These are phyloP conservation scores for Rhineura floridana DNA, from an alignment of 2,113 vertebrate species.

Conservation along the genomic window DNA sequence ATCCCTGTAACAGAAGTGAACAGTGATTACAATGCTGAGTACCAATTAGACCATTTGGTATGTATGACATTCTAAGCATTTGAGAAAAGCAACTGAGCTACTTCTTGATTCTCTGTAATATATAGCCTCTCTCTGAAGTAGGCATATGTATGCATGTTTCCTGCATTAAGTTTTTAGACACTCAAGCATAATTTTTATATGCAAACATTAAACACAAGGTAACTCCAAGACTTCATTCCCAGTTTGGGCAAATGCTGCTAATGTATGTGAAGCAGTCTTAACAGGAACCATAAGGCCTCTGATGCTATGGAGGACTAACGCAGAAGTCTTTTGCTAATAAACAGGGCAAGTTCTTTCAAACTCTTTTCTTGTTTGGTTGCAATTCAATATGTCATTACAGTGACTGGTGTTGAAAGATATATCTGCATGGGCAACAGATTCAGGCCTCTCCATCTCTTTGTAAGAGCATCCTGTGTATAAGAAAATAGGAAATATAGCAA, in stretches of 20 bases:
- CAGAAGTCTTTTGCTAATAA: background rate
- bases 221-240: background rate
- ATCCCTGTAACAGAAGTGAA: background rate
- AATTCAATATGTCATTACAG: constrained; percentile 23
- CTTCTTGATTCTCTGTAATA: background rate
- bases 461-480: background rate
- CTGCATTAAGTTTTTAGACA: too few species aligned
- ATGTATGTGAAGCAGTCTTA: constrained; percentile 25
- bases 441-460: background rate
- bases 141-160: background rate
- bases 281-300: background rate
- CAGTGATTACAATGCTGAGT: background rate
- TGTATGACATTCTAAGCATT: background rate
- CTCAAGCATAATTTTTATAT: too few species aligned
- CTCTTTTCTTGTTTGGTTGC: constrained; percentile 15
- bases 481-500: background rate
- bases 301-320: too few species aligned
- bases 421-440: background rate
- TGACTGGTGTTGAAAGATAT: background rate
- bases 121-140: too few species aligned
- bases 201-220: background rate
- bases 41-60: background rate
- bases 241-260: background rate
- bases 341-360: background rate
- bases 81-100: background rate